Base-by-base conservation (phyloP, 1,140 invertebrate species). In the Halotydeus destructor region DNA sequence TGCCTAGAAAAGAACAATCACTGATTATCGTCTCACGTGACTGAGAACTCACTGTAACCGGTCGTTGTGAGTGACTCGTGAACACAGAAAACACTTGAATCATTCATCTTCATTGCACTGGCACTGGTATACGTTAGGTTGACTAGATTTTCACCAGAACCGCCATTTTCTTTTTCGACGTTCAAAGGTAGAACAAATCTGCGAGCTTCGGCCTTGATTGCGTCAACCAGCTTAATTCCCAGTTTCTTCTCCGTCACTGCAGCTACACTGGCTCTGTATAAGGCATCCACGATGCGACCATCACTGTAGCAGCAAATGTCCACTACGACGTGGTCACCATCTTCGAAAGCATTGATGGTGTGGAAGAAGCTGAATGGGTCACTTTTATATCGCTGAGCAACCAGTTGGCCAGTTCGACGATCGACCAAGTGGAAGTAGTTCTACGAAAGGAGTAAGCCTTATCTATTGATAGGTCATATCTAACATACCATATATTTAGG, bases 361-460 rank as follows among this genome's bases (percentile, higher is more conserved):
- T 91, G 85, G 2, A 88, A 65, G 50, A 75, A 84, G 54, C 88
- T 86, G 45, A 86, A 74, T 0, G 73, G 60, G 41, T 80, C 72
- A 0, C 78, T 68, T 19, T 69, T 54, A 54, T 58, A 62, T 1
- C 48, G 49, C 4, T 18, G 72, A 78, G 32, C 67, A 70, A 49
- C 33, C 70, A 49, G 32, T 64, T 67, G 1, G 58, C 55, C 28
- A 71, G 49, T 70, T 38, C 63, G 51, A 23, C 75, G 65, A 5
- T 68, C 69, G 1, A 85, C 58, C 0, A 84, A 59, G 47, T 79
- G 70, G 49, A 86, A 72, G 28, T 75, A 58, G 0, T 78, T 82
- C 69, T 80, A 59, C 28, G 68, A 67, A 34, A 33, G 9, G 12
- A 32, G 35, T 16, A 14, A 18, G 14, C 9, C 9, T 9, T 9